Percentiles rank a stretch among this genome's conserved stretches.
Evolutionary conservation across 1,140 invertebrate genomes (phyloP).

Genomic region (Drosophila insularis): DNA sequence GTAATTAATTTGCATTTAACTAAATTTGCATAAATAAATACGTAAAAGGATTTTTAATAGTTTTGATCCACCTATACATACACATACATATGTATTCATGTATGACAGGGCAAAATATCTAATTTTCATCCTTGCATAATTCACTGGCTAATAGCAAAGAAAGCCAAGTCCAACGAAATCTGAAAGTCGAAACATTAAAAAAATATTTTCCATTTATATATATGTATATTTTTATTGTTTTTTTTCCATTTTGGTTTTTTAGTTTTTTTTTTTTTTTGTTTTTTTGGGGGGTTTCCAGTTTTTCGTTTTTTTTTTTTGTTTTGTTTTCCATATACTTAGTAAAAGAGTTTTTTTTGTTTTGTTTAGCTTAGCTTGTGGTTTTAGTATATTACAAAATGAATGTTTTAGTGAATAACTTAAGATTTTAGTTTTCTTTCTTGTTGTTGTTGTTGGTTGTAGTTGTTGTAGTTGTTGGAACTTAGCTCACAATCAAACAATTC

Average conservation of each 20-base stretch:
- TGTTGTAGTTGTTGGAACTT: slow-evolving; percentile 56
- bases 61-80: slow-evolving; percentile 38
- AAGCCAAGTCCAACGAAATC: background rate
- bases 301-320: slow-evolving; percentile 28
- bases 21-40: slow-evolving; percentile 81
- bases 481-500: slow-evolving; percentile 77
- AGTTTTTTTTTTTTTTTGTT: slow-evolving; percentile 6
- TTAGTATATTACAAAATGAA: slow-evolving; percentile 79
- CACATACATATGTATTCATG: background rate
- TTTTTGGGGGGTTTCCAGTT: slow-evolving; percentile 3
- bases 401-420: slow-evolving; percentile 64
- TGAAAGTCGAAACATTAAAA: background rate
- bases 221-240: slow-evolving; percentile 42
- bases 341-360: slow-evolving; percentile 47
- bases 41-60: slow-evolving; percentile 51
- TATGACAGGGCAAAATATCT: background rate
- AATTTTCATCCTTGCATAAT: slow-evolving; percentile 12
- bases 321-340: slow-evolving; percentile 36
- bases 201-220: slow-evolving; percentile 45
- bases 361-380: slow-evolving; percentile 66
- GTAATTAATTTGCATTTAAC: slow-evolving; percentile 78
- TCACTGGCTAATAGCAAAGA: background rate
- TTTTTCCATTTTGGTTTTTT: slow-evolving; percentile 27
- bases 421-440: slow-evolving; percentile 46
- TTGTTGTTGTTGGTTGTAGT: slow-evolving; percentile 20